phyloP scores from a whole-genome alignment of 2,888 invertebrate genomes.

The Tinea trinotella region DNA sequence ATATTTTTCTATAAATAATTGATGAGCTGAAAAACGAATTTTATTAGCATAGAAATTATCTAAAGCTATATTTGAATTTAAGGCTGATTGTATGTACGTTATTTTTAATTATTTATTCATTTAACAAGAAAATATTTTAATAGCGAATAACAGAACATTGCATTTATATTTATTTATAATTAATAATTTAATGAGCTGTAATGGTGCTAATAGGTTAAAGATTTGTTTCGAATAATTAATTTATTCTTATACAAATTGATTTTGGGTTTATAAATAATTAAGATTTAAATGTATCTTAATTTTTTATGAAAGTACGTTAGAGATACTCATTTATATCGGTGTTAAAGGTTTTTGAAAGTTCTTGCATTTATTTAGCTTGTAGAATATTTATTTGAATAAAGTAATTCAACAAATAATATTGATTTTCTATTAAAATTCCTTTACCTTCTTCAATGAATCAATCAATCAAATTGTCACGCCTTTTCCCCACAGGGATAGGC shows the following conservation, averaged over 20 bases:
- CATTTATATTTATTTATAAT: slow-evolving; percentile 58
- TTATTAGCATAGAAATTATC: too few species aligned
- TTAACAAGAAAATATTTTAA: background rate
- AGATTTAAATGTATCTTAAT: slow-evolving; percentile 12
- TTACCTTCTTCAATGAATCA: too few species aligned
- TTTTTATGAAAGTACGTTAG: slow-evolving; percentile 10
- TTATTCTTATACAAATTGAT: background rate
- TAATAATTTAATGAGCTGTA: background rate
- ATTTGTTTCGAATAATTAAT: background rate
- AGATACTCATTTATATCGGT: slow-evolving; percentile 11
- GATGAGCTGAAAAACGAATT: too few species aligned
- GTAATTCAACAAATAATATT: too few species aligned
- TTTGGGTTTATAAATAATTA: slow-evolving; percentile 15
- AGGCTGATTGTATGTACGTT: too few species aligned
- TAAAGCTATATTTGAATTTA: too few species aligned
- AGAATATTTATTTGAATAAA: slow-evolving; percentile 10
- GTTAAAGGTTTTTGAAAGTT: slow-evolving; percentile 3
- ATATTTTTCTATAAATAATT: too few species aligned
- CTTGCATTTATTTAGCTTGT: slow-evolving; percentile 18
- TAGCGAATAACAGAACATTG: slow-evolving; percentile 34
- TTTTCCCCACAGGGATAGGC: too few species aligned
- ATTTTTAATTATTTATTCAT: background rate
- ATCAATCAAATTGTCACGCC: too few species aligned
- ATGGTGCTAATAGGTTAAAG: background rate
- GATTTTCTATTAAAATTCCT: too few species aligned